Conservation (phyloP, 2,797 vertebrate species). For the Gambusia yucatana region DNA sequence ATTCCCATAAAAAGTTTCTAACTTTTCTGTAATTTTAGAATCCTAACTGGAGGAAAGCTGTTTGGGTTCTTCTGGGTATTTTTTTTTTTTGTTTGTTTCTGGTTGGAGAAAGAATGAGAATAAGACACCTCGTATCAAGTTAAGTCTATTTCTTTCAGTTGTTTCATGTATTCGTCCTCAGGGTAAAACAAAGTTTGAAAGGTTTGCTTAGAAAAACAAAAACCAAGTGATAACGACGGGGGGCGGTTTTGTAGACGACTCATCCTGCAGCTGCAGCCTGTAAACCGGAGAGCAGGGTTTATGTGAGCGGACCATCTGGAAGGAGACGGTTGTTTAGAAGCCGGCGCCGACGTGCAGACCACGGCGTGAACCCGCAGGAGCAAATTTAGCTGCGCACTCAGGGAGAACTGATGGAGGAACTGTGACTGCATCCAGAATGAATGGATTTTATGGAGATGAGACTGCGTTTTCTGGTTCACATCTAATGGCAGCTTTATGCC, state of each 20-base stretch:
- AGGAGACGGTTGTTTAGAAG: constrained; percentile 24
- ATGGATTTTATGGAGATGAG: constrained; percentile 45
- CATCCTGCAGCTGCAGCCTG: constrained; percentile 2
- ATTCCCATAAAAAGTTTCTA: background rate
- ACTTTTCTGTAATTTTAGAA: background rate
- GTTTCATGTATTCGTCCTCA: background rate
- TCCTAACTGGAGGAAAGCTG: background rate
- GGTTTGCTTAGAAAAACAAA: background rate
- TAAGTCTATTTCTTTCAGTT: background rate
- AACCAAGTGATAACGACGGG: background rate
- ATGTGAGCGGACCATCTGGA: background rate
- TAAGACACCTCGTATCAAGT: background rate
- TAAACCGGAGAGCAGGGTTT: background rate
- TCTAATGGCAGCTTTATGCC: constrained; percentile 21
- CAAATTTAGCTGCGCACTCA: constrained; percentile 36
- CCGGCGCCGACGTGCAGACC: constrained; percentile 12
- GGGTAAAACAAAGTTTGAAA: background rate
- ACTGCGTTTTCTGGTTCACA: constrained; percentile 29
- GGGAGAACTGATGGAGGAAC: constrained; percentile 54
- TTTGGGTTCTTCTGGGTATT: background rate
- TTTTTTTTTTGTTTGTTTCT: too few species aligned
- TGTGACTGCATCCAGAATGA: constrained; percentile 43
- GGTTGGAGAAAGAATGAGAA: background rate
- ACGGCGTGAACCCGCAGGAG: constrained; percentile 22
- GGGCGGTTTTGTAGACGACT: background rate